A percentile compares a stretch with the other conserved stretches of the same genome.
These are phyloP conservation scores for Darevskia mixta DNA, from an alignment of 2,797 vertebrate genomes.

Conservation along the genomic window DNA sequence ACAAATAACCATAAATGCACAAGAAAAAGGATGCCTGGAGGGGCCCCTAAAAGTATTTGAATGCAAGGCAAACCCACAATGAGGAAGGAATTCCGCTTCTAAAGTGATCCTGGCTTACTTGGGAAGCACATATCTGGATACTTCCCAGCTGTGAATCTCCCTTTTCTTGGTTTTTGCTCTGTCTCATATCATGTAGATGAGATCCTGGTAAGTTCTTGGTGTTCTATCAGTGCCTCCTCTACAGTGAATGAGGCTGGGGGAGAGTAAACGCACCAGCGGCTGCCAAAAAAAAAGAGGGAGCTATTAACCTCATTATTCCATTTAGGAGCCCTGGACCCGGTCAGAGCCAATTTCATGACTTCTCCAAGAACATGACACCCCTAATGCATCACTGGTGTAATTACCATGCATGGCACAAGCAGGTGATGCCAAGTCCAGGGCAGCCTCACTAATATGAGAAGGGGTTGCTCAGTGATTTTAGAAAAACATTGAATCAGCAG, in stretches of 20 bases:
- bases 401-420: background rate
- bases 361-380: slow-evolving; percentile 29
- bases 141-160: background rate
- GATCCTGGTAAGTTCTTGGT: background rate
- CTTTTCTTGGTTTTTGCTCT: background rate
- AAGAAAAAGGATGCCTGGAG: too few relatives aligned
- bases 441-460: background rate
- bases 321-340: slow-evolving; percentile 35
- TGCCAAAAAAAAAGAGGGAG: slow-evolving; percentile 6
- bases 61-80: background rate
- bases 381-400: slow-evolving; percentile 51
- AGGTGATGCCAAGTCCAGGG: background rate
- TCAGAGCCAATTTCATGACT: slow-evolving; percentile 46
- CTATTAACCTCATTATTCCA: slow-evolving; percentile 61
- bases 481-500: background rate
- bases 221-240: background rate
- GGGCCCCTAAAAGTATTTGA: background rate
- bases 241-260: slow-evolving; percentile 14
- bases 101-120: background rate
- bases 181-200: background rate
- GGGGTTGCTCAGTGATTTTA: background rate
- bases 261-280: slow-evolving; percentile 7
- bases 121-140: background rate
- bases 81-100: background rate
- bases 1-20: too few relatives aligned